Conservation (phyloP, 1,140 invertebrate genomes). For the Caenorhabditis elegans region WBcel235 BX284606.5:7294001-7294500, state of each 20-base stretch:
- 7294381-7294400: not conserved
- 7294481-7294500: conserved; percentile 16
- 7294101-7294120: not conserved
- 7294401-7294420: conserved; percentile 39
- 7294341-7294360: not conserved
- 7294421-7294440: conserved; percentile 40
- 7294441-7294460: conserved; percentile 39
- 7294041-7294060: not conserved
- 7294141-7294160: not conserved
- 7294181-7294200: not conserved
- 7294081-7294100: conserved; percentile 12
- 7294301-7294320: conserved; percentile 35
- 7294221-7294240: not conserved
- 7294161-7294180: not conserved
- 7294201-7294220: not conserved
- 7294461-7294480: not conserved
- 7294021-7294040: conserved; percentile 1
- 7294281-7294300: not conserved
- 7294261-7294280: conserved; percentile 4
- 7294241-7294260: conserved; percentile 17
- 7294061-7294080: not conserved
- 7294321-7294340: conserved; percentile 40
- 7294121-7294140: not conserved
- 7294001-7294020: not conserved
- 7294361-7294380: not conserved